These are phyloP conservation scores for Phalacrocorax carbo DNA, from an alignment of 2,113 vertebrate genomes.

Conservation along the genomic window DNA sequence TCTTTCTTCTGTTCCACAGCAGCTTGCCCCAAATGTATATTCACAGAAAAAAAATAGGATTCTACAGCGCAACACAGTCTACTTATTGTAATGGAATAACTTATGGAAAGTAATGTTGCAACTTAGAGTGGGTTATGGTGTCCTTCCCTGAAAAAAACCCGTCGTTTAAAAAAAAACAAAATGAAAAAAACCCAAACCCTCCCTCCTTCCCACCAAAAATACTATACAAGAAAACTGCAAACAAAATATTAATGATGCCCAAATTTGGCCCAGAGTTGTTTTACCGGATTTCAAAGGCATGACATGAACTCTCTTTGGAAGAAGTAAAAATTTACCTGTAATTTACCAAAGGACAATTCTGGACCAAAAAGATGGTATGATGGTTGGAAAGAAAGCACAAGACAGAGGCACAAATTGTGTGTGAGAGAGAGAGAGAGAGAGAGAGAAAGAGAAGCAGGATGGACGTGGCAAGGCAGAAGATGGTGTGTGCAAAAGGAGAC, in stretches of 20 bases:
- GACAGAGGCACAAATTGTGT: background rate
- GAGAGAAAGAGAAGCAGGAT: constrained; percentile 13
- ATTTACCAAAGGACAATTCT: constrained; percentile 69
- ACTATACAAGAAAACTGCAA: constrained; percentile 55
- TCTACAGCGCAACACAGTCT: constrained; percentile 76
- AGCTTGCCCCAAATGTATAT: constrained; percentile 79
- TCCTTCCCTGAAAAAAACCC: constrained; percentile 77
- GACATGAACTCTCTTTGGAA: constrained; percentile 1
- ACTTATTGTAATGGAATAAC: constrained; percentile 77
- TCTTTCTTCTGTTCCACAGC: constrained; percentile 76
- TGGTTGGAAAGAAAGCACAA: constrained; percentile 36
- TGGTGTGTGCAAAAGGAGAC: constrained; percentile 54
- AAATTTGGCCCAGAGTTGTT: constrained; percentile 79
- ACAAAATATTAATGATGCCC: constrained; percentile 59
- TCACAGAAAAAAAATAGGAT: constrained; percentile 69
- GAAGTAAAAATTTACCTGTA: constrained; percentile 27
- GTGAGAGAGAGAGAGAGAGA: background rate
- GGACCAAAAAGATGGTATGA: constrained; percentile 73
- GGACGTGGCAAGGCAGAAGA: constrained; percentile 47
- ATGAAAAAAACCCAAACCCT: constrained; percentile 52
- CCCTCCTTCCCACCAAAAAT: constrained; percentile 53
- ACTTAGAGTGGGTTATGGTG: constrained; percentile 80
- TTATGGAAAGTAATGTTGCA: constrained; percentile 81
- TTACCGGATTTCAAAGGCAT: constrained; percentile 31
- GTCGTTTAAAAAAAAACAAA: constrained; percentile 62